Conservation (phyloP, 2,888 invertebrate species). For the Agrilus cyanescens region DNA sequence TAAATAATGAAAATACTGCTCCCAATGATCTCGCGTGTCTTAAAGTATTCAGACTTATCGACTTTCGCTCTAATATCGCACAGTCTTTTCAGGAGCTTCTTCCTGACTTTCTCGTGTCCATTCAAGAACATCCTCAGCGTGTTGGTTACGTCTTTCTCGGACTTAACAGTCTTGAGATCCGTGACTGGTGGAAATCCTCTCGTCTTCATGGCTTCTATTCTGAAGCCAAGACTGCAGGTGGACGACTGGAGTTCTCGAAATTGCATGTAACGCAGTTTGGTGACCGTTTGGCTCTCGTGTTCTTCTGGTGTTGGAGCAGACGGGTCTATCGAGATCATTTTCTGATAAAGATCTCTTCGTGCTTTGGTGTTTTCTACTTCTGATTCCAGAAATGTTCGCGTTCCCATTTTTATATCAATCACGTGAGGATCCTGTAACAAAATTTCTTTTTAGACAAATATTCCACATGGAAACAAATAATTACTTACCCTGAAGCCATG, state of each 20-base stretch:
- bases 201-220: slow-evolving; percentile 90
- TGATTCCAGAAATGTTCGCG: slow-evolving; percentile 87
- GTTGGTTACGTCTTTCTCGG: slow-evolving; percentile 57
- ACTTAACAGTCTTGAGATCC: slow-evolving; percentile 79
- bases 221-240: slow-evolving; percentile 83
- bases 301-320: slow-evolving; percentile 77
- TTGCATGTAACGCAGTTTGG: slow-evolving; percentile 94
- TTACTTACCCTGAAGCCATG: slow-evolving; percentile 58
- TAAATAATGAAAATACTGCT: slow-evolving; percentile 91
- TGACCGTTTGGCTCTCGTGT: slow-evolving; percentile 69
- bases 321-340: slow-evolving; percentile 89
- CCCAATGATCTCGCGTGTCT: slow-evolving; percentile 82
- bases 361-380: slow-evolving; percentile 84
- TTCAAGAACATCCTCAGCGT: slow-evolving; percentile 67
- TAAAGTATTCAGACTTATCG: slow-evolving; percentile 75
- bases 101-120: slow-evolving; percentile 50
- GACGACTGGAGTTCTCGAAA: slow-evolving; percentile 90
- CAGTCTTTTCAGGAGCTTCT: slow-evolving; percentile 60
- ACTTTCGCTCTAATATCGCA: slow-evolving; percentile 66
- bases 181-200: slow-evolving; percentile 72
- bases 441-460: background rate
- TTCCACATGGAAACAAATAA: background rate
- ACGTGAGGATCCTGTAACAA: slow-evolving; percentile 67
- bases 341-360: slow-evolving; percentile 81
- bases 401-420: slow-evolving; percentile 97